Evolutionary conservation across 2,797 vertebrate species (phyloP).

Genomic region (Thunnus albacares): DNA sequence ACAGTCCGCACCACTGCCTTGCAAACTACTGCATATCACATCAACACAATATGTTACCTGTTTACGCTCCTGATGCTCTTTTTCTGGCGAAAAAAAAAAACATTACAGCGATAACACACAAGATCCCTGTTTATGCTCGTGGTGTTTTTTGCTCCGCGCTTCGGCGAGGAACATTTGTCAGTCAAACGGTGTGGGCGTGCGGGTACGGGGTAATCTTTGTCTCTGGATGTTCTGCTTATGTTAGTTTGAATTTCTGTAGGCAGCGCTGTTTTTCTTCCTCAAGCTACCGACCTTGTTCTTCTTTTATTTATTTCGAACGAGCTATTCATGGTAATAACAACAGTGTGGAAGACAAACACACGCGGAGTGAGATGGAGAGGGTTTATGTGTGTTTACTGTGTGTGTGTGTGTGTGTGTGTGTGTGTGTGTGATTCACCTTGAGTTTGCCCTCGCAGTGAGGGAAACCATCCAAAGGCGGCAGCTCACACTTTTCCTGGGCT

Average conservation of each 20-base stretch:
- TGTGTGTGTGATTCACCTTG: constrained; percentile 87
- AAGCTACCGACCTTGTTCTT: not conserved
- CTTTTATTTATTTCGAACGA: not conserved
- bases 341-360: not conserved
- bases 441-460: constrained; percentile 98
- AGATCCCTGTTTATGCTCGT: not conserved
- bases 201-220: not conserved
- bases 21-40: not conserved
- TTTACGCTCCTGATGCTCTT: not conserved
- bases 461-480: constrained; percentile 97
- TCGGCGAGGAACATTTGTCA: not conserved
- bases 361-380: not conserved
- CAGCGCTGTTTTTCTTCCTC: not conserved
- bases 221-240: not conserved
- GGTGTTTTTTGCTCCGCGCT: not conserved
- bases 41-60: not conserved
- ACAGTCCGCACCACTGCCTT: not conserved
- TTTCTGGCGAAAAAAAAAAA: no score
- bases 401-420: constrained; percentile 17
- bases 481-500: constrained; percentile 98
- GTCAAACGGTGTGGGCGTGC: not conserved
- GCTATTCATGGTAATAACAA: not conserved
- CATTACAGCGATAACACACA: not conserved
- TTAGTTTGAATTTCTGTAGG: not conserved
- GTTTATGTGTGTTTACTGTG: not conserved